phyloP scores from a whole-genome alignment of 2,797 vertebrate genomes.

The Amphiprion clarkii region DNA sequence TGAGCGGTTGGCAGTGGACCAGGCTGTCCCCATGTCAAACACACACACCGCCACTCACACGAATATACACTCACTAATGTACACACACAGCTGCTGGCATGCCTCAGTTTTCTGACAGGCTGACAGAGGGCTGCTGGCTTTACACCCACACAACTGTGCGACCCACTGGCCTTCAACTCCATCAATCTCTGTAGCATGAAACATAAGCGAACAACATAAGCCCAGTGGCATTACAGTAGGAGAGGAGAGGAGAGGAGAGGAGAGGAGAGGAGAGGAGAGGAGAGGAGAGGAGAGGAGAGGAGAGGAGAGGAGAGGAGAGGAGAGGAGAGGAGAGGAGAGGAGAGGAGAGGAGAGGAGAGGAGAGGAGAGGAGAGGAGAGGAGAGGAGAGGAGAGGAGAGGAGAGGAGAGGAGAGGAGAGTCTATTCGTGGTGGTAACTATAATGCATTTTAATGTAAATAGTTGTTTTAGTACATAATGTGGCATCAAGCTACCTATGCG shows the following conservation, averaged over 20 bases:
- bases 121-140: conserved; percentile 76
- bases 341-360: not conserved
- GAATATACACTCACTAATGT: conserved; percentile 34
- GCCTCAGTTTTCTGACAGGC: conserved; percentile 73
- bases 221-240: conserved; percentile 15
- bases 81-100: conserved; percentile 67
- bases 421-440: too few relatives aligned
- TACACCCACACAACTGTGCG: conserved; percentile 69
- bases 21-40: conserved; percentile 68
- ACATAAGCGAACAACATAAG: conserved; percentile 56
- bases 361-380: too few relatives aligned
- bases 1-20: conserved; percentile 66
- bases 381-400: too few relatives aligned
- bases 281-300: not conserved
- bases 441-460: not conserved
- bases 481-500: not conserved
- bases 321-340: not conserved
- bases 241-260: not conserved
- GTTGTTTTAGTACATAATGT: not conserved
- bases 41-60: conserved; percentile 38
- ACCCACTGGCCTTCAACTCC: conserved; percentile 65
- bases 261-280: not conserved
- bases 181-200: conserved; percentile 71
- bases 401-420: too few relatives aligned
- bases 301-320: too few relatives aligned